Percentiles rank a stretch among this genome's conserved stretches.
These are phyloP conservation scores for Bolinopsis microptera DNA, from an alignment of 37 sponge, comb jelly and placozoan species.

Conservation along the genomic window DNA sequence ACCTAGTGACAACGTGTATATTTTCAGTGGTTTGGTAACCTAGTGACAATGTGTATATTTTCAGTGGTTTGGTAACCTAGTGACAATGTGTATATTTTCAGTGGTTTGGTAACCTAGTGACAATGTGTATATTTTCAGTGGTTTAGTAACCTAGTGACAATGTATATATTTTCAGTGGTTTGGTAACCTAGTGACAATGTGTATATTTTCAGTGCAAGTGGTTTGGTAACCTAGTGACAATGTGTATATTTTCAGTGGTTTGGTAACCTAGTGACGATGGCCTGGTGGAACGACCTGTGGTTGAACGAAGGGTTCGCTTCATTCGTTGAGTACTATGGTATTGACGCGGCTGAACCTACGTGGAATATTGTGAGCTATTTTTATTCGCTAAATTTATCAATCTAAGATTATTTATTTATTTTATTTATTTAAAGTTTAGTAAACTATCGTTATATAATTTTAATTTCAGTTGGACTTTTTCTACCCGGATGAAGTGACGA, in stretches of 20 bases:
- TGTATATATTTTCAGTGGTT: too few species aligned
- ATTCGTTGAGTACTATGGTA: slow-evolving; percentile 86
- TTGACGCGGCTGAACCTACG: slow-evolving; percentile 69
- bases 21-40: too few species aligned
- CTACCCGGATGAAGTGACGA: slow-evolving; percentile 45
- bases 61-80: too few species aligned
- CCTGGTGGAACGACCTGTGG: slow-evolving; percentile 99
- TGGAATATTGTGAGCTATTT: slow-evolving; percentile 75
- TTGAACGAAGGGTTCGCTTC: slow-evolving; percentile 97
- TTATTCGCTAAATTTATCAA: neutral
- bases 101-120: too few species aligned
- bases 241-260: slow-evolving; percentile 96
- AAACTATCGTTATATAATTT: neutral
- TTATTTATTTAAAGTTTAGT: neutral
- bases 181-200: too few species aligned
- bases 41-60: too few species aligned
- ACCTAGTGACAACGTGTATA: too few species aligned
- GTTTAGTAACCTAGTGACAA: too few species aligned
- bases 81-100: too few species aligned
- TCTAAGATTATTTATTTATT: neutral
- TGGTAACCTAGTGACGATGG: slow-evolving; percentile 98
- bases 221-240: too few species aligned
- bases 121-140: too few species aligned
- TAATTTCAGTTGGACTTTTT: slow-evolving; percentile 38
- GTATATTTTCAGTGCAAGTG: too few species aligned